Base-by-base conservation (phyloP, 2,888 invertebrate species). In the Calameuta idolon region DNA sequence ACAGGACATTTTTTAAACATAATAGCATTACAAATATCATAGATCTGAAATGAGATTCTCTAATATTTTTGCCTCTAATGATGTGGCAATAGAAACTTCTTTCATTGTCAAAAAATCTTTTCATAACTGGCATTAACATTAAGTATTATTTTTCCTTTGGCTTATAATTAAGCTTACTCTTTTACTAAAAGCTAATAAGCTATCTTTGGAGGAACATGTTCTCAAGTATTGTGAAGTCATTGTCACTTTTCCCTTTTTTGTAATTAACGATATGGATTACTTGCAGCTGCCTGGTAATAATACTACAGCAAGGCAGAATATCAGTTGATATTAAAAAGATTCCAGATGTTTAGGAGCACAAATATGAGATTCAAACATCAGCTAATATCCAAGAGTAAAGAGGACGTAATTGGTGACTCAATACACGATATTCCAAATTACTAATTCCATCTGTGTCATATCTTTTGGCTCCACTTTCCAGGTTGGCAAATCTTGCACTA, bases 371-470 rank as follows among this genome's bases (percentile, higher is more conserved):
- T 55, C 85, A 91, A 80, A 91, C 86, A 75, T 90, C 88, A 23
- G 87, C 90, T 79, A 91, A 82, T 83, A 91, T 89, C 91, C 91
- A 91, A n/a, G 90, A 90, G 76, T 91, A 91, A 11, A 91, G 81
- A 34, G 91, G 89, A 81, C 87, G 87, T 34, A 90, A 77, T 77
- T 91, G 86, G 81, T 89, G 89, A 85, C 89, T 89, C 68, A 91
- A 77, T 35, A 91, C 90, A 85, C 86, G 88, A 75, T 91, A 91
- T 79, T 90, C 87, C 4, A 91, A 84, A 86, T 89, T 90, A 79
- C 86, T 91, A 30, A 91, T 87, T 37, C 91, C 91, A 83, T 91
- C 91, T 0, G 89, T 89, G 74, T 91, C 89, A 75, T 89, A 90
- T 81, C 90, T 88, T 75, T 84, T 85, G 31, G 89, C 85, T 69